These are phyloP conservation scores for Heliothis virescens DNA, from an alignment of 1,140 invertebrate genomes.

Conservation along the genomic window DNA sequence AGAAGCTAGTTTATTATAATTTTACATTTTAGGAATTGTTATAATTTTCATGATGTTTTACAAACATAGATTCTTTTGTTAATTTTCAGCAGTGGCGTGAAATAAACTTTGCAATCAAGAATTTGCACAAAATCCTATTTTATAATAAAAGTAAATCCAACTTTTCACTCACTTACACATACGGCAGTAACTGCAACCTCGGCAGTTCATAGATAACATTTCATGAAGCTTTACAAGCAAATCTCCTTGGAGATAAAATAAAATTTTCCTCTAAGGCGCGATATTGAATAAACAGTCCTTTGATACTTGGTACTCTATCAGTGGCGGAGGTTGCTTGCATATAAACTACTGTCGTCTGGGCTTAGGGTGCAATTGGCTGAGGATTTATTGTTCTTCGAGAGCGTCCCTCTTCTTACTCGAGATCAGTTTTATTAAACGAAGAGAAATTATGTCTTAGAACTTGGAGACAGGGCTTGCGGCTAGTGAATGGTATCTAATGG, in stretches of 20 bases:
- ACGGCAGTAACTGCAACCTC: not conserved
- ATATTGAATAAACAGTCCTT: slow-evolving; percentile 12
- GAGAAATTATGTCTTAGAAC: slow-evolving; percentile 18
- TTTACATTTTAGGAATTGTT: too few species aligned
- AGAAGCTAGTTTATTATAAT: too few species aligned
- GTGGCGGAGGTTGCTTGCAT: slow-evolving; percentile 3
- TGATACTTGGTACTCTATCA: slow-evolving; percentile 8
- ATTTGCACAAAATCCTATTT: not conserved
- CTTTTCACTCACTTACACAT: not conserved
- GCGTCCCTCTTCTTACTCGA: slow-evolving; percentile 11
- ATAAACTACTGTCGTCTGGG: slow-evolving; percentile 15
- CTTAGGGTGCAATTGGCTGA: slow-evolving; percentile 1
- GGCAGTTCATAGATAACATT: not conserved
- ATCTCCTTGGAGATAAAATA: slow-evolving; percentile 11
- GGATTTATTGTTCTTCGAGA: slow-evolving; percentile 30
- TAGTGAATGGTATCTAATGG: slow-evolving; percentile 3
- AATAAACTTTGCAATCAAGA: not conserved
- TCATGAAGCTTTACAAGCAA: slow-evolving; percentile 5
- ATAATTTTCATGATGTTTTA: too few species aligned
- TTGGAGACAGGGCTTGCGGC: not conserved
- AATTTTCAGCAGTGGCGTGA: too few species aligned
- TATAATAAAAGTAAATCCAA: not conserved
- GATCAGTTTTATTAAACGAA: slow-evolving; percentile 41
- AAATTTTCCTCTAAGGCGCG: slow-evolving; percentile 15
- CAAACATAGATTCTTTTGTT: too few species aligned